Percentiles rank a stretch among this genome's conserved stretches.
Evolutionary conservation across 1,140 invertebrate genomes (phyloP).

Genomic region (Drosophila azteca): DNA sequence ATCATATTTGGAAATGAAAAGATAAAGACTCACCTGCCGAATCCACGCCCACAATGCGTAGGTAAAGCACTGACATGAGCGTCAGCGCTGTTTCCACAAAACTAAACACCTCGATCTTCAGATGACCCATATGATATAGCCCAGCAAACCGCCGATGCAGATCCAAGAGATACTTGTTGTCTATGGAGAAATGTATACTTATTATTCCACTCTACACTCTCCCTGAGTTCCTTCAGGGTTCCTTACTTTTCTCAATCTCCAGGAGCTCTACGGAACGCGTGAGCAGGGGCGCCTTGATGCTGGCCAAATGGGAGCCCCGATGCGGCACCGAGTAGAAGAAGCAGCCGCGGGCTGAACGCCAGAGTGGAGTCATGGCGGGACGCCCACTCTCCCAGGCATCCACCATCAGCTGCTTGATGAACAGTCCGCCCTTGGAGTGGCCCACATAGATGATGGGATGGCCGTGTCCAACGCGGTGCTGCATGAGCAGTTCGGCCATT

Average conservation of each 20-base stretch:
- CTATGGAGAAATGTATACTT: constrained; percentile 78
- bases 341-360: constrained; percentile 85
- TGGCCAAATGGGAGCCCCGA: constrained; percentile 88
- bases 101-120: constrained; percentile 86
- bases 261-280: constrained; percentile 87
- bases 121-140: constrained; percentile 83
- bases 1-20: neutral
- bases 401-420: constrained; percentile 88
- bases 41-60: constrained; percentile 88
- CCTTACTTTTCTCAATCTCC: constrained; percentile 86
- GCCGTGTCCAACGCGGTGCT: constrained; percentile 86
- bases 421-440: constrained; percentile 89
- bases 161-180: constrained; percentile 86
- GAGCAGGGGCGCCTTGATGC: constrained; percentile 87
- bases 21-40: constrained; percentile 86
- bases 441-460: constrained; percentile 89
- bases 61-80: constrained; percentile 88
- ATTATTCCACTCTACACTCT: neutral
- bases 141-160: constrained; percentile 86
- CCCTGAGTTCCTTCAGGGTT: neutral
- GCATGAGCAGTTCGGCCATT: constrained; percentile 87
- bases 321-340: constrained; percentile 91
- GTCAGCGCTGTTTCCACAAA: constrained; percentile 88
- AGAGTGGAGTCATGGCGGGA: constrained; percentile 82
- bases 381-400: constrained; percentile 85